phyloP scores from a whole-genome alignment of 2,113 vertebrate species.

The Cheilinus undulatus region DNA sequence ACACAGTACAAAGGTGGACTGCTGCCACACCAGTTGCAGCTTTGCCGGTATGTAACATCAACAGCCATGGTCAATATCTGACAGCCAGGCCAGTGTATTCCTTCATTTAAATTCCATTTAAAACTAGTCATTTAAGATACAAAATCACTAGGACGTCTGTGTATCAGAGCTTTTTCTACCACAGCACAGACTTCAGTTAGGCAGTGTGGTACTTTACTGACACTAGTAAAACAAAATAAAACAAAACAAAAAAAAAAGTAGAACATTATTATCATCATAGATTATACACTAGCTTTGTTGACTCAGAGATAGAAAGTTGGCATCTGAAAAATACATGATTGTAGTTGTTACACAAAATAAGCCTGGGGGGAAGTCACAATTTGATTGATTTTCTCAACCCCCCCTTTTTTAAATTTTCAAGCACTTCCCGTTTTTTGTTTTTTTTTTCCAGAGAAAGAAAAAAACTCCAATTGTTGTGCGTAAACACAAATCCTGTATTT shows the following conservation, averaged over 20 bases:
- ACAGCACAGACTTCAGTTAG: constrained; percentile 54
- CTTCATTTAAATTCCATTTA: constrained; percentile 73
- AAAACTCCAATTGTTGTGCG: constrained; percentile 47
- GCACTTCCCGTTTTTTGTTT: constrained; percentile 54
- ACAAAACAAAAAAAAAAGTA: neutral
- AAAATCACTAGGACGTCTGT: constrained; percentile 63
- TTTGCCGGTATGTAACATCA: constrained; percentile 60
- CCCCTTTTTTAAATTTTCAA: constrained; percentile 57
- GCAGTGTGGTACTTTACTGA: constrained; percentile 56
- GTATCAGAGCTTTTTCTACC: constrained; percentile 27
- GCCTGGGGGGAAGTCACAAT: constrained; percentile 38
- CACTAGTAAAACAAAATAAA: constrained; percentile 38
- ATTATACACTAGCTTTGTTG: constrained; percentile 41
- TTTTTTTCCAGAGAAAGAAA: constrained; percentile 43
- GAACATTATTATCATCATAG: constrained; percentile 10
- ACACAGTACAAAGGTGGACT: constrained; percentile 73
- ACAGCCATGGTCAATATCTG: constrained; percentile 64
- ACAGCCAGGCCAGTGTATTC: constrained; percentile 50
- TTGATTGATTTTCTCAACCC: constrained; percentile 28
- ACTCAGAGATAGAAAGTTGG: constrained; percentile 70
- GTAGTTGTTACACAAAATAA: constrained; percentile 66
- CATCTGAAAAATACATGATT: constrained; percentile 75
- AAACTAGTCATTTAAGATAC: constrained; percentile 68
- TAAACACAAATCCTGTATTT: constrained; percentile 44
- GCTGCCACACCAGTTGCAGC: constrained; percentile 52